Evolutionary conservation across 2,888 invertebrate species (phyloP), one percentile per base, ranked within the genome.

Genomic region (Notodonta ziczac): DNA sequence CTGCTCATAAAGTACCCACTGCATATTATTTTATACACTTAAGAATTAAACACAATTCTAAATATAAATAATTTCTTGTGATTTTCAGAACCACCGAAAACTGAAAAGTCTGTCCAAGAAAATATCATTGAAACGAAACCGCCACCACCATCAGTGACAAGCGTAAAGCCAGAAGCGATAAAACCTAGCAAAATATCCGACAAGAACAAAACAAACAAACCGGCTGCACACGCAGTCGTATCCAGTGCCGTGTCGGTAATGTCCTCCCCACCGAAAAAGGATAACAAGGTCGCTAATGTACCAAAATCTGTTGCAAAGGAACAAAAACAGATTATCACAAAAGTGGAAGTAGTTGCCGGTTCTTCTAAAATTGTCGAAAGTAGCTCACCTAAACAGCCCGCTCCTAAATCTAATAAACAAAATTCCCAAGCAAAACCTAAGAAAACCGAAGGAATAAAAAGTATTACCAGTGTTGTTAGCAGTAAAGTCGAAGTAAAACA

Each of bases 321-420:
- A 79, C 87, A 89, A 72, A 94, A 93, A 83, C 90, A 85, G 84
- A 87, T 94, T 5, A 87, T 94, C 44, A 89, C 91, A 24, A 94
- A 94, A 83, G 93, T 95, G 10, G 95, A 95, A 88, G 93, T 95
- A 54, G 94, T 95, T 32, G 83, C 94, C 39, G 90, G 94, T 12
- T 88, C 94, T 9, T 94, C 94, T 0, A 92, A 94, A 84, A 89
- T 90, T 58, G 78, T 94, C 16, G 93, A 91, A 79, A 88, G 69
- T 72, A 80, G 73, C 61, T 67, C 83, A n/a, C 78, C 84, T 13
- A 91, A 91, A 75, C 83, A 77, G 61, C 62, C 85, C 46, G 59
- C 80, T 3, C 72, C 75, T 56, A 91, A 91, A 77, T 58, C 81
- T 65, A 87, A 79, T 56, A 90, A 91, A 69, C 87, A 82, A 75